Evolutionary conservation across 2,888 invertebrate species (phyloP).

Genomic region (Tenthredo amoena): DNA sequence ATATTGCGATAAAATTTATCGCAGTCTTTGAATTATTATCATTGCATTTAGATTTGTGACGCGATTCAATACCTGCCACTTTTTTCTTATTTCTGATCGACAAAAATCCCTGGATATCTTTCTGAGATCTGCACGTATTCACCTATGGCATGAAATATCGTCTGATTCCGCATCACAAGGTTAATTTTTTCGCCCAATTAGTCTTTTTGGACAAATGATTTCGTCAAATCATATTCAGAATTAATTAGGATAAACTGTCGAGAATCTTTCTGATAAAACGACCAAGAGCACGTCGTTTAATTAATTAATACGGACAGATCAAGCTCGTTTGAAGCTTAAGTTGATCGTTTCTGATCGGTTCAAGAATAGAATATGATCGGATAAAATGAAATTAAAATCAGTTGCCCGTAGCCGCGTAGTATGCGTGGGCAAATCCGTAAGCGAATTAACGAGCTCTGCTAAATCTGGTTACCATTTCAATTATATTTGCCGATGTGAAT

Average conservation of each 20-base stretch:
- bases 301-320: slow-evolving; percentile 8
- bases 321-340: background rate
- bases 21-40: background rate
- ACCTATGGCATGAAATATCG: background rate
- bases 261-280: background rate
- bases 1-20: background rate
- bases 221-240: background rate
- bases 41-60: background rate
- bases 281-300: background rate
- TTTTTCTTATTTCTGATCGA: background rate
- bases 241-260: background rate
- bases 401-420: background rate
- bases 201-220: background rate
- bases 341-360: slow-evolving; percentile 16
- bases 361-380: background rate
- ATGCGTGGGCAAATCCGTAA: background rate
- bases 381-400: slow-evolving; percentile 29
- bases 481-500: slow-evolving; percentile 45
- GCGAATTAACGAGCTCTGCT: slow-evolving; percentile 4
- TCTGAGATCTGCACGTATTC: background rate
- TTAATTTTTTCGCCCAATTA: background rate
- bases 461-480: slow-evolving; percentile 39
- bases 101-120: background rate
- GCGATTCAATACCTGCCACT: background rate
- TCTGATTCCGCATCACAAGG: background rate